A percentile compares a stretch with the other conserved stretches of the same genome.
Evolutionary conservation across 2,888 invertebrate genomes (phyloP).

Genomic region (Epistrophella euchroma): DNA sequence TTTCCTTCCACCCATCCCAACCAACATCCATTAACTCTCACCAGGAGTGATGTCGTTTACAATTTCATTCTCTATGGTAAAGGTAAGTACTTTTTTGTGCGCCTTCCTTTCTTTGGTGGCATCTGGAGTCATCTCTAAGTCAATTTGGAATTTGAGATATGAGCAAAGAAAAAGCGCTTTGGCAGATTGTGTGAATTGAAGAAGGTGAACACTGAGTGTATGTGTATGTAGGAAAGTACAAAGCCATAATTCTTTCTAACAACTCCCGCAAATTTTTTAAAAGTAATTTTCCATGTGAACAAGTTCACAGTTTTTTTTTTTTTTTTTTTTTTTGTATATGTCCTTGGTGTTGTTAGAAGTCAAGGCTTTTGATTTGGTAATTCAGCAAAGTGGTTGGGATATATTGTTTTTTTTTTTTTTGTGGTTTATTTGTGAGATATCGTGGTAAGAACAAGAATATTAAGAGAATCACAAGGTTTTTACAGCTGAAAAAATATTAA

Average conservation of each 20-base stretch:
- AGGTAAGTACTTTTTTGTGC: conserved; percentile 8
- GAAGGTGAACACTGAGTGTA: background rate
- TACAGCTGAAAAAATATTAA: background rate
- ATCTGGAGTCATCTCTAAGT: conserved; percentile 71
- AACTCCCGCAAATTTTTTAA: background rate
- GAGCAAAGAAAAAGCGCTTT: conserved; percentile 49
- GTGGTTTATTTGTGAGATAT: conserved; percentile 1
- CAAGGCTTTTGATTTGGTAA: conserved; percentile 49
- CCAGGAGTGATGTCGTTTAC: conserved; percentile 49
- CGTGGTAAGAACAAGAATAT: background rate
- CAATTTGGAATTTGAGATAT: conserved; percentile 69
- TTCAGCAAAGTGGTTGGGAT: conserved; percentile 20
- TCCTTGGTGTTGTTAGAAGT: background rate
- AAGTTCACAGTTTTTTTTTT: conserved; percentile 23
- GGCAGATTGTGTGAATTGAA: conserved; percentile 39
- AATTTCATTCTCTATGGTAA: conserved; percentile 34
- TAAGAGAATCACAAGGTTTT: background rate
- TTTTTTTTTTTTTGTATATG: background rate
- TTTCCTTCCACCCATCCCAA: background rate
- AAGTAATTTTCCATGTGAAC: conserved; percentile 58
- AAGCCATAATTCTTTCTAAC: conserved; percentile 50
- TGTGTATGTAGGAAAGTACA: conserved; percentile 5
- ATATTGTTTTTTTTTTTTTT: conserved; percentile 22
- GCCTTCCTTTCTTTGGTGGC: conserved; percentile 37
- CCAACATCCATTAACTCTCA: background rate